Percentiles rank a stretch among this genome's conserved stretches.
These are phyloP conservation scores for Dilophus febrilis DNA, from an alignment of 2,888 invertebrate genomes.

Conservation along the genomic window DNA sequence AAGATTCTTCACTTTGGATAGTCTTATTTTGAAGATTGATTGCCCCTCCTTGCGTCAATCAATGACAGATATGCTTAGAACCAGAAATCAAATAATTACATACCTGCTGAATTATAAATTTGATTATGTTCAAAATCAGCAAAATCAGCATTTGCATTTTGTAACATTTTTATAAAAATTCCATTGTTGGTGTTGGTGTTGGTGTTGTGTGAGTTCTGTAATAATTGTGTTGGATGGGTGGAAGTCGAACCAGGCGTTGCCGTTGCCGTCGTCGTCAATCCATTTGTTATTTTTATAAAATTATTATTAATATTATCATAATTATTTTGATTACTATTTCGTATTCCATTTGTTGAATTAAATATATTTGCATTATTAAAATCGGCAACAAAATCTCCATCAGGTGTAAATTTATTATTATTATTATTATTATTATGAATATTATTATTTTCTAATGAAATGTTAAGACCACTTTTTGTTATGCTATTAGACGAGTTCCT, in stretches of 20 bases:
- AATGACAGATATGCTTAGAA: too few relatives aligned
- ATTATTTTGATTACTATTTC: slow-evolving; percentile 19
- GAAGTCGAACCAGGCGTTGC: slow-evolving; percentile 8
- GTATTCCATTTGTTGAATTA: slow-evolving; percentile 35
- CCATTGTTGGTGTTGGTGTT: too few relatives aligned
- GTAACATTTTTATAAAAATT: too few relatives aligned
- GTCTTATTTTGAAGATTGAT: too few relatives aligned
- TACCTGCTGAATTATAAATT: slow-evolving; percentile 40
- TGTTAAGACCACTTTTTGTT: slow-evolving; percentile 9
- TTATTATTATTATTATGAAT: slow-evolving; percentile 2
- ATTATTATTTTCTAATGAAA: not conserved
- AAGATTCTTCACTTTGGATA: too few relatives aligned
- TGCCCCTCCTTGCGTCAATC: too few relatives aligned
- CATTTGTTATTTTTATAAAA: slow-evolving; percentile 8
- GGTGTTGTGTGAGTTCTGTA: too few relatives aligned
- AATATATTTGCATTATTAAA: slow-evolving; percentile 56
- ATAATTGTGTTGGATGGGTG: too few relatives aligned
- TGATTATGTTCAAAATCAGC: slow-evolving; percentile 60
- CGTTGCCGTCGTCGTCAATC: slow-evolving; percentile 4
- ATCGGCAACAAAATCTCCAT: slow-evolving; percentile 47
- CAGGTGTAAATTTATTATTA: slow-evolving; percentile 24
- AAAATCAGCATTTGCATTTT: slow-evolving; percentile 34
- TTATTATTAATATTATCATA: slow-evolving; percentile 11
- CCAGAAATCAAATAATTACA: too few relatives aligned
- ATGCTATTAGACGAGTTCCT: not conserved